Evolutionary conservation across 2,797 vertebrate species (phyloP).

Genomic region (Thripadectes ignobilis): DNA sequence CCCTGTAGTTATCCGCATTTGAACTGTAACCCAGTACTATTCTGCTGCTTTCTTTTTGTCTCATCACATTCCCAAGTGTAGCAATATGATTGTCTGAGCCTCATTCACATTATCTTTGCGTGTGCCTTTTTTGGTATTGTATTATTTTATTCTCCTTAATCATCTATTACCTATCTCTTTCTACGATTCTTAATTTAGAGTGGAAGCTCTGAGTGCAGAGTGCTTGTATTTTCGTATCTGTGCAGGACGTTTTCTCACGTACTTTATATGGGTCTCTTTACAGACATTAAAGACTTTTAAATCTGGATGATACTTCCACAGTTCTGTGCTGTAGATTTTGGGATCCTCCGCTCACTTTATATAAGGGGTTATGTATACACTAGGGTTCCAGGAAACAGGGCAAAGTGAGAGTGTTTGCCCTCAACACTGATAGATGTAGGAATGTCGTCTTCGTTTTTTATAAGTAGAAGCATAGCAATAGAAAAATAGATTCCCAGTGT

Average conservation of each 20-base stretch:
- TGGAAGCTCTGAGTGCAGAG: neutral
- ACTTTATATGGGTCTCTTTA: neutral
- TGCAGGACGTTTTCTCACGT: neutral
- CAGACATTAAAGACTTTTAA: neutral
- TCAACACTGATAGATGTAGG: neutral
- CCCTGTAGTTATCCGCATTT: fast-evolving
- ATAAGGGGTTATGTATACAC: neutral
- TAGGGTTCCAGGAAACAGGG: neutral
- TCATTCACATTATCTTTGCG: neutral
- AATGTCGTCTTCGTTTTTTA: neutral
- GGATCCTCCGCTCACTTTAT: neutral
- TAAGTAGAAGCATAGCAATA: neutral
- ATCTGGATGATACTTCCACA: neutral
- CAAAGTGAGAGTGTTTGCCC: neutral
- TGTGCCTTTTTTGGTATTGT: neutral
- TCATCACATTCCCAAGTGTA: neutral
- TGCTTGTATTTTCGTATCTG: neutral
- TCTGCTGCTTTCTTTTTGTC: neutral
- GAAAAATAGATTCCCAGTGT: neutral
- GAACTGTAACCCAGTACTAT: neutral
- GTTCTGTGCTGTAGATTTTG: neutral
- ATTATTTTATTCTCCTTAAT: neutral
- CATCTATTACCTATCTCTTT: neutral
- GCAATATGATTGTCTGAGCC: neutral
- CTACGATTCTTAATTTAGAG: neutral